These are phyloP conservation scores for Dysmachus trigonus DNA, from an alignment of 2,888 invertebrate species.

Conservation along the genomic window DNA sequence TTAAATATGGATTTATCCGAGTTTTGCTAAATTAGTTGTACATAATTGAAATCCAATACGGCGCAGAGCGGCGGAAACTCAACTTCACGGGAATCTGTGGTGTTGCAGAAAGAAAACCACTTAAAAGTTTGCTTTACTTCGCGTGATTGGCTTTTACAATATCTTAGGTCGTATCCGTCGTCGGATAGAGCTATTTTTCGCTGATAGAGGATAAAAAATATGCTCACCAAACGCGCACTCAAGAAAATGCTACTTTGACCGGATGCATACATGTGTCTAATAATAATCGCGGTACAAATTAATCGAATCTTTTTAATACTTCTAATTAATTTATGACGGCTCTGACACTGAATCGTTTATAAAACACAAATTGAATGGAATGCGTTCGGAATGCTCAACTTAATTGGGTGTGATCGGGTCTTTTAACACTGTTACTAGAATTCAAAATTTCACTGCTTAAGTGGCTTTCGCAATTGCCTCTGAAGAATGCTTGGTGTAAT, in stretches of 20 bases:
- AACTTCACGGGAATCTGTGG: neutral
- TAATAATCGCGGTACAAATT: neutral
- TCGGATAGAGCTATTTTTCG: neutral
- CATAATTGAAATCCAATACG: conserved; percentile 19
- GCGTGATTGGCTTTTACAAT: neutral
- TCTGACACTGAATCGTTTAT: neutral
- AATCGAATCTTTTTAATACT: neutral
- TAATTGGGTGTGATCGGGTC: neutral
- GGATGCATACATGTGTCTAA: neutral
- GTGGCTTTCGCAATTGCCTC: neutral
- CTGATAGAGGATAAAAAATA: neutral
- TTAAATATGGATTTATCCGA: neutral
- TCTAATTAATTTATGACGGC: conserved; percentile 16
- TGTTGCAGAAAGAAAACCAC: neutral
- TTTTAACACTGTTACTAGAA: neutral
- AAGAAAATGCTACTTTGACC: neutral
- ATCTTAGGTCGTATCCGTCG: neutral
- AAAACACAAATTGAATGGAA: conserved; percentile 1
- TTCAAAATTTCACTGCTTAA: neutral
- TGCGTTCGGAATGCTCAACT: neutral
- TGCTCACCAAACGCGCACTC: neutral
- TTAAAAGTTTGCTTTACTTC: neutral
- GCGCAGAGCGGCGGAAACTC: neutral
- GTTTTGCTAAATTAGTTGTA: conserved; percentile 8
- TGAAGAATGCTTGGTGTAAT: neutral